Conservation (phyloP, 2,888 invertebrate genomes). For the Aphodius granarius region DNA sequence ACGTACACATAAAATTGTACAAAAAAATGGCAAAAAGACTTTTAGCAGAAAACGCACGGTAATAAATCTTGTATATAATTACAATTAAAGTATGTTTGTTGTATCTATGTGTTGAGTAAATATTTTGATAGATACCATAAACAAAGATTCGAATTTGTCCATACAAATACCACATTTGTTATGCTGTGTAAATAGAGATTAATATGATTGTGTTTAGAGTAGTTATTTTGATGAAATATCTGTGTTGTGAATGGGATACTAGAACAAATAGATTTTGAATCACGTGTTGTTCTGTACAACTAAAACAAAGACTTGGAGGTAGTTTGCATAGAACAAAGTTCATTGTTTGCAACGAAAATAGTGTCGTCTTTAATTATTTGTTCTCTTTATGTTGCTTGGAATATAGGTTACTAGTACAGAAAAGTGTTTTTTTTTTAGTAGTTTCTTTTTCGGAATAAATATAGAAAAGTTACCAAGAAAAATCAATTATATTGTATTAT, state of each 20-base stretch:
- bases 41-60: too few relatives aligned
- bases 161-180: neutral
- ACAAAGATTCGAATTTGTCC: neutral
- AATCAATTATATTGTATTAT: too few relatives aligned
- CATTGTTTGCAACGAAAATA: too few relatives aligned
- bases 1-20: too few relatives aligned
- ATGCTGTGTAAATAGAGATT: neutral
- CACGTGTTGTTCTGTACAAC: neutral
- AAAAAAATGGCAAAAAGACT: too few relatives aligned
- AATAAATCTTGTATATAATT: neutral
- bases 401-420: too few relatives aligned
- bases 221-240: neutral
- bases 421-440: too few relatives aligned
- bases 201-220: neutral
- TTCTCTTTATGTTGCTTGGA: too few relatives aligned
- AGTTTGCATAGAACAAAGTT: too few relatives aligned
- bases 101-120: neutral
- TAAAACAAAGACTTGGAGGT: neutral
- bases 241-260: neutral
- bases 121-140: neutral
- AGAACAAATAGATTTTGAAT: neutral
- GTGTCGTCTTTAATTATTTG: too few relatives aligned
- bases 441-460: too few relatives aligned
- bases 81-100: neutral
- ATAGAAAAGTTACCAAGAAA: too few relatives aligned